Conservation (phyloP, 2,113 vertebrate genomes). For the Willisornis vidua region DNA sequence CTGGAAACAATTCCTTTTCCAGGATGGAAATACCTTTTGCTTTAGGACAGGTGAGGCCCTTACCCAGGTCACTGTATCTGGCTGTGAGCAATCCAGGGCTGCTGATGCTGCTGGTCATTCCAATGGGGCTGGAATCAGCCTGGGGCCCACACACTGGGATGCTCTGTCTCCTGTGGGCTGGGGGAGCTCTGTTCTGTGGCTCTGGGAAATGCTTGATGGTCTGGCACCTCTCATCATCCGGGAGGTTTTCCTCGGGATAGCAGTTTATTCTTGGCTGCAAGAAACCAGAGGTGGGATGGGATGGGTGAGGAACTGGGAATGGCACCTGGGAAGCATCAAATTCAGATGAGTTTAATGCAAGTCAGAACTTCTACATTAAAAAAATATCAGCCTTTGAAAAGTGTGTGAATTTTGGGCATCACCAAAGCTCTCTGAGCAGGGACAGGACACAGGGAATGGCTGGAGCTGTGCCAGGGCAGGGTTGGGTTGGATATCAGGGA, state of each 20-base stretch:
- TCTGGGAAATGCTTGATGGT: conserved; percentile 88
- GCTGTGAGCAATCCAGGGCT: conserved; percentile 80
- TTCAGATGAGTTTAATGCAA: background rate
- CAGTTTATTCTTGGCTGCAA: conserved; percentile 85
- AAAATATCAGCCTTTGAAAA: background rate
- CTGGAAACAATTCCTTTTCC: background rate
- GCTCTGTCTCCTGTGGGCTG: conserved; percentile 84
- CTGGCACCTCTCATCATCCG: conserved; percentile 83
- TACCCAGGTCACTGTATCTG: conserved; percentile 73
- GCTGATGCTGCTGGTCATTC: conserved; percentile 84
- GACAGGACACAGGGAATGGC: accelerated
- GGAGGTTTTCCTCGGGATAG: conserved; percentile 84
- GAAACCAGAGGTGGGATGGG: background rate
- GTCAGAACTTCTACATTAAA: background rate
- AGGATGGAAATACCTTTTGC: background rate
- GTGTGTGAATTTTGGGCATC: background rate
- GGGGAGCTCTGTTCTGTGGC: conserved; percentile 76
- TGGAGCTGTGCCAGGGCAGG: background rate
- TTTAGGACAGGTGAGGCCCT: background rate
- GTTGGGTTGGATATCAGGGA: accelerated
- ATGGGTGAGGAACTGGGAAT: background rate
- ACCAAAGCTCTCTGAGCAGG: background rate
- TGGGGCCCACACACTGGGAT: conserved; percentile 84
- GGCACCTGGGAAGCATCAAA: background rate
- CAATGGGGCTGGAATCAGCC: conserved; percentile 73